Percentiles rank a stretch among this genome's conserved stretches.
Evolutionary conservation across 30 jellyfish, hydroid and myxozoan genomes (phyloP).

Genomic region (Clytia hemisphaerica): DNA sequence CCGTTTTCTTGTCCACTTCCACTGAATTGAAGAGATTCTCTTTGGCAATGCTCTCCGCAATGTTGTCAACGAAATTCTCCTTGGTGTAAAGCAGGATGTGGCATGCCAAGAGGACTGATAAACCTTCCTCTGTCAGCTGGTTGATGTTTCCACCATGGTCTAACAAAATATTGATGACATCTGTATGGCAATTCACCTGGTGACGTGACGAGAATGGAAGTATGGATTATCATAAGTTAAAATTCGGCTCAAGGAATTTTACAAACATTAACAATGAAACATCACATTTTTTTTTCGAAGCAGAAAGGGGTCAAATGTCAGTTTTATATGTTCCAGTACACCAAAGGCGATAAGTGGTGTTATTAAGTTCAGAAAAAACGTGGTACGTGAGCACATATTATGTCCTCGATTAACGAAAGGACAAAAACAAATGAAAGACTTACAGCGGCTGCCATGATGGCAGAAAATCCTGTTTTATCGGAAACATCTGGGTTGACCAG

Average conservation of each 20-base stretch:
- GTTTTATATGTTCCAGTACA: no score
- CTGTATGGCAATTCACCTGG: slow-evolving; percentile 84
- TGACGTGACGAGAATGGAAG: no score
- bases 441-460: slow-evolving; percentile 92
- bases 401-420: background rate
- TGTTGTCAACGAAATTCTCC: slow-evolving; percentile 66
- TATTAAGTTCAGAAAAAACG: no score
- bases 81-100: slow-evolving; percentile 69
- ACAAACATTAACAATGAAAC: background rate
- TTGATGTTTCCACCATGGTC: slow-evolving; percentile 88
- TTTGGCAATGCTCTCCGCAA: slow-evolving; percentile 66
- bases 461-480: slow-evolving; percentile 74
- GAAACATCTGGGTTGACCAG: slow-evolving; percentile 64
- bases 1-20: slow-evolving; percentile 72
- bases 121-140: slow-evolving; percentile 66
- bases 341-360: no score
- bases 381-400: no score
- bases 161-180: slow-evolving; percentile 62
- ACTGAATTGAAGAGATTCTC: slow-evolving; percentile 74
- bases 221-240: no score
- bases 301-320: no score
- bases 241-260: no score
- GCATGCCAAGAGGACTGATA: slow-evolving; percentile 88
- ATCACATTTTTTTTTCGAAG: background rate
- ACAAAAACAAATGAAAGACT: slow-evolving; percentile 29